A percentile compares a stretch with the other conserved stretches of the same genome.
phyloP scores from a whole-genome alignment of 2,888 invertebrate genomes.

The Catocala sponsa region DNA sequence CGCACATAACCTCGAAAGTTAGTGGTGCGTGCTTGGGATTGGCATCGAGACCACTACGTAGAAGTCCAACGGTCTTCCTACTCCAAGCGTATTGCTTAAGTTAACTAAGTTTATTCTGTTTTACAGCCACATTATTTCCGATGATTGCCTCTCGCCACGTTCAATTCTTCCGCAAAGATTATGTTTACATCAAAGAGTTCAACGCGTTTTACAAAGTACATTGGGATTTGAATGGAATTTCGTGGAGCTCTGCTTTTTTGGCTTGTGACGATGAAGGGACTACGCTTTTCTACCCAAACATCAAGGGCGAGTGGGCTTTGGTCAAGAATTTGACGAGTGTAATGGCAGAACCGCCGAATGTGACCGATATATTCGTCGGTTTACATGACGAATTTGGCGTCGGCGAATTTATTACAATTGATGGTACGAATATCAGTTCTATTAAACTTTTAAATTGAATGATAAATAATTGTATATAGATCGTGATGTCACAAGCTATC shows the following conservation, averaged over 20 bases:
- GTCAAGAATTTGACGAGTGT: slow-evolving; percentile 46
- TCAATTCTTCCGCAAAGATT: slow-evolving; percentile 63
- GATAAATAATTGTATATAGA: no score
- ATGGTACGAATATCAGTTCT: slow-evolving; percentile 52
- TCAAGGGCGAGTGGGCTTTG: slow-evolving; percentile 54
- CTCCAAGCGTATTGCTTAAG: no score
- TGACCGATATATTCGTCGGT: slow-evolving; percentile 58
- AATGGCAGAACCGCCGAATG: slow-evolving; percentile 38
- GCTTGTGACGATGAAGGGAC: slow-evolving; percentile 63
- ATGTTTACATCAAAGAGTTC: slow-evolving; percentile 55
- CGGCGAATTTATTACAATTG: slow-evolving; percentile 63
- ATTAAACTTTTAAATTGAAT: no score
- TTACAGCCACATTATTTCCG: slow-evolving; percentile 38
- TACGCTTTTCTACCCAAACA: slow-evolving; percentile 60
- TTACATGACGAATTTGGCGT: slow-evolving; percentile 58
- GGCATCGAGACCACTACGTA: no score
- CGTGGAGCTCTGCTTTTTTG: slow-evolving; percentile 56
- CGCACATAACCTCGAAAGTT: no score
- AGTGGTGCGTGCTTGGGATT: no score
- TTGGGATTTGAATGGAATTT: slow-evolving; percentile 40
- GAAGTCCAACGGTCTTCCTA: no score
- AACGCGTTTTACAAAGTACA: slow-evolving; percentile 67
- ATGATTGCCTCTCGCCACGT: slow-evolving; percentile 37
- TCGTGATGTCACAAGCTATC: no score
- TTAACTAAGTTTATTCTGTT: not conserved